These are phyloP conservation scores for Monarcha castaneiventris DNA, from an alignment of 2,113 vertebrate genomes.

Conservation along the genomic window DNA sequence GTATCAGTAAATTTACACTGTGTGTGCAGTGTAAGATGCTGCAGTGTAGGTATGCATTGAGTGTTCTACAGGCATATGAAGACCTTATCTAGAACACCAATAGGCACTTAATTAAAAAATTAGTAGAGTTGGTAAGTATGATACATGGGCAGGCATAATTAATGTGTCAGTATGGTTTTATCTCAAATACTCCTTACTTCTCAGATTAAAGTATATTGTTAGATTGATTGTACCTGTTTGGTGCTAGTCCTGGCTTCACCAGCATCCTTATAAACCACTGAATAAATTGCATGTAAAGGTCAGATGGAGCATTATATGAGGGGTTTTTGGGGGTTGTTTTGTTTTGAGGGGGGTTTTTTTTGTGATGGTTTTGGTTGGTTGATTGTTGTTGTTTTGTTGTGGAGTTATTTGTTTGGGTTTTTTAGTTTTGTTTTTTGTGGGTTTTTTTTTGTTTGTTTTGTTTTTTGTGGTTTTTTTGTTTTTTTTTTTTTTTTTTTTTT, in stretches of 20 bases:
- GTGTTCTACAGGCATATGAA: not conserved
- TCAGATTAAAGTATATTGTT: not conserved
- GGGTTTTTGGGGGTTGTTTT: fast-evolving
- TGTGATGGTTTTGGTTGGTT: not conserved
- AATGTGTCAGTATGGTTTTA: not conserved
- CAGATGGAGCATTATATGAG: not conserved
- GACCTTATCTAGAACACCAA: not conserved
- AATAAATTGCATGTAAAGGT: not conserved
- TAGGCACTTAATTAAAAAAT: not conserved
- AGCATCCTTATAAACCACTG: not conserved
- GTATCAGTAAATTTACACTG: not conserved
- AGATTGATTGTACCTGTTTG: not conserved
- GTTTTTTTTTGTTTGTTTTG: not conserved
- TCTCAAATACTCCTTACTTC: not conserved
- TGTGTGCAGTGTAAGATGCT: not conserved
- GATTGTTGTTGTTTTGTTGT: not conserved
- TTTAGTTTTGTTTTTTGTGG: not conserved
- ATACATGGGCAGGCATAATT: not conserved
- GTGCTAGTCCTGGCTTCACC: not conserved
- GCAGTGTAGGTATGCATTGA: not conserved
- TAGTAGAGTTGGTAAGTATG: not conserved
- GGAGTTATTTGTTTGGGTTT: not conserved
- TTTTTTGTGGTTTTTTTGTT: not conserved
- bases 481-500: not conserved
- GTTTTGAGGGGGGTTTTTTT: too few relatives aligned